Evolutionary conservation across 2,797 vertebrate genomes (phyloP).

Genomic region (Scolopax rusticola): DNA sequence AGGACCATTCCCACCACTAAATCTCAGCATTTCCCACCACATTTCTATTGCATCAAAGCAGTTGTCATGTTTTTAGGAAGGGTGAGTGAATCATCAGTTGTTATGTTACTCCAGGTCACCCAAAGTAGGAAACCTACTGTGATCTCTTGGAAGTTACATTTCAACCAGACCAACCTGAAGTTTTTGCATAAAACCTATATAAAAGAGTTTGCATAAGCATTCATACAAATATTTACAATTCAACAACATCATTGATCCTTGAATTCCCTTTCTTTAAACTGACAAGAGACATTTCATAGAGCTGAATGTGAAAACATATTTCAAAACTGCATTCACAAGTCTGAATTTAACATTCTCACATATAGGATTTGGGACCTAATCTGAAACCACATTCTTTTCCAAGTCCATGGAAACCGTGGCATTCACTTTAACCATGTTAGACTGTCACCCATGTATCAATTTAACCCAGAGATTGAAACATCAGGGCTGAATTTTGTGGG

Average conservation of each 20-base stretch:
- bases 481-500: neutral
- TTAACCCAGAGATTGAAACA: neutral
- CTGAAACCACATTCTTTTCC: neutral
- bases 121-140: neutral
- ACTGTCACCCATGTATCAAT: neutral
- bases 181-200: neutral
- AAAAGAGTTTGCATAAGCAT: neutral
- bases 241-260: neutral
- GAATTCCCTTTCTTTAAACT: neutral
- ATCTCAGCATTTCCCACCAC: neutral
- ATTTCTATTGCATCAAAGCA: neutral
- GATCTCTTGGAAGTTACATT: neutral
- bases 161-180: neutral
- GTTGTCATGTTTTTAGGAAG: neutral
- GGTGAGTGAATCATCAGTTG: neutral
- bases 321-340: neutral
- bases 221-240: neutral
- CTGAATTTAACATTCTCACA: neutral
- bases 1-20: neutral
- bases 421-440: neutral
- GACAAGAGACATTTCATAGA: neutral
- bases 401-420: neutral
- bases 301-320: neutral
- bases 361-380: neutral
- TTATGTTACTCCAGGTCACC: neutral